phyloP scores from a whole-genome alignment of 2,888 invertebrate species.

The Nyleta sp. region DNA sequence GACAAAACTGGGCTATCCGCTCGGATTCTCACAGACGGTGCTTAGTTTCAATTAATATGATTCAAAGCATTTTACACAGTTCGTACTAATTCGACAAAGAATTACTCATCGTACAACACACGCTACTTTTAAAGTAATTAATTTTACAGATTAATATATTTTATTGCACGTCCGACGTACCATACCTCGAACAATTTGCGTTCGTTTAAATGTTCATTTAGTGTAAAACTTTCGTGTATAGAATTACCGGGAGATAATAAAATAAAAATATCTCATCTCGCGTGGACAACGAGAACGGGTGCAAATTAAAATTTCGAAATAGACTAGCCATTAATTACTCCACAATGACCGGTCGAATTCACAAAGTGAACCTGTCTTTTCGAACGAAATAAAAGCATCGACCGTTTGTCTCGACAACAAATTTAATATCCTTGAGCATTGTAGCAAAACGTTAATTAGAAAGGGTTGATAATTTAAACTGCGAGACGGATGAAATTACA shows the following conservation, averaged over 20 bases:
- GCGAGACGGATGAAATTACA: conserved; percentile 2
- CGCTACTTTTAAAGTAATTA: too few relatives aligned
- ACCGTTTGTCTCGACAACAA: conserved; percentile 19
- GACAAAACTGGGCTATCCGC: conserved; percentile 29
- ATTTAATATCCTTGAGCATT: conserved; percentile 37
- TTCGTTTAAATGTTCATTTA: too few relatives aligned
- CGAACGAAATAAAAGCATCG: conserved; percentile 23
- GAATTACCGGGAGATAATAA: background rate
- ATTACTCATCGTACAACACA: background rate
- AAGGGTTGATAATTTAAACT: background rate
- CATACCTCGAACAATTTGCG: too few relatives aligned
- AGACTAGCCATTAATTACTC: conserved; percentile 22
- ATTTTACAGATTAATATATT: too few relatives aligned
- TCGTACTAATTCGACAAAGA: background rate
- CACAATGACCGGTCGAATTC: conserved; percentile 36
- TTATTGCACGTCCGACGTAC: too few relatives aligned
- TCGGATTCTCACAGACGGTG: conserved; percentile 12
- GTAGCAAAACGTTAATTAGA: conserved; percentile 28
- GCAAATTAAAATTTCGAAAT: conserved; percentile 39
- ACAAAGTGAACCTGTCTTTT: conserved; percentile 29
- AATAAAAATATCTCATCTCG: conserved; percentile 2
- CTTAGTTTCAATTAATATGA: conserved; percentile 24
- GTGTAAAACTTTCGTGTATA: too few relatives aligned
- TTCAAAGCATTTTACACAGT: conserved; percentile 10
- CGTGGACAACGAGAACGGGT: conserved; percentile 3